Conservation (phyloP, 2,888 invertebrate genomes). For the Oegoconia quadripuncta region DNA sequence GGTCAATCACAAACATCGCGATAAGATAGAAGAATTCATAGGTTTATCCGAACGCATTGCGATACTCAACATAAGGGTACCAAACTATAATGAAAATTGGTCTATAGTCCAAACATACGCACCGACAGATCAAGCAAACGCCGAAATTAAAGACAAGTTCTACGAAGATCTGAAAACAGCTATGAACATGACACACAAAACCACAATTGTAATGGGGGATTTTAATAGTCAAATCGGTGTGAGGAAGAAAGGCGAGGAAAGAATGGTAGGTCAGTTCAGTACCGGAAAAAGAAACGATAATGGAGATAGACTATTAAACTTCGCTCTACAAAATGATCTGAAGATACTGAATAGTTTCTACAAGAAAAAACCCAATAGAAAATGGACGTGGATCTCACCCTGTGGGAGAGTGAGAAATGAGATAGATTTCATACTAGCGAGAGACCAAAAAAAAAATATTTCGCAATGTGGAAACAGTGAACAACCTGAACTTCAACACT, state of each 20-base stretch:
- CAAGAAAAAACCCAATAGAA: constrained; percentile 15
- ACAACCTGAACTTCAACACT: neutral
- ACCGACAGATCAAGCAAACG: constrained; percentile 11
- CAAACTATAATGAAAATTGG: neutral
- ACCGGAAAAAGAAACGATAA: constrained; percentile 21
- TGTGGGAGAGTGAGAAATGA: constrained; percentile 19
- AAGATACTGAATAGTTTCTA: constrained; percentile 19
- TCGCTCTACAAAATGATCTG: constrained; percentile 16
- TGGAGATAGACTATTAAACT: constrained; percentile 21
- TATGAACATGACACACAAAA: neutral
- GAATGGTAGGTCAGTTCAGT: constrained; percentile 13
- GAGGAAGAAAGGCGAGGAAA: constrained; percentile 15
- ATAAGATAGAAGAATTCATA: constrained; percentile 4
- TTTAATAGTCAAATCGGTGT: constrained; percentile 18
- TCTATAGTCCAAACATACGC: constrained; percentile 17
- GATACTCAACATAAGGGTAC: no score
- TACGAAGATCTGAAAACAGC: constrained; percentile 4
- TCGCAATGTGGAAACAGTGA: constrained; percentile 1
- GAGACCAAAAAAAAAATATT: constrained; percentile 7
- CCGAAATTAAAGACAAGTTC: constrained; percentile 10
- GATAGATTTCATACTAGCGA: constrained; percentile 21
- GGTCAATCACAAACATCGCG: constrained; percentile 10
- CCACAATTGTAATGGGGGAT: constrained; percentile 20
- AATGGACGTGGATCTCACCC: constrained; percentile 23
- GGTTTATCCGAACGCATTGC: no score